phyloP scores from a whole-genome alignment of 2,888 invertebrate genomes.

The Catocala nupta region DNA sequence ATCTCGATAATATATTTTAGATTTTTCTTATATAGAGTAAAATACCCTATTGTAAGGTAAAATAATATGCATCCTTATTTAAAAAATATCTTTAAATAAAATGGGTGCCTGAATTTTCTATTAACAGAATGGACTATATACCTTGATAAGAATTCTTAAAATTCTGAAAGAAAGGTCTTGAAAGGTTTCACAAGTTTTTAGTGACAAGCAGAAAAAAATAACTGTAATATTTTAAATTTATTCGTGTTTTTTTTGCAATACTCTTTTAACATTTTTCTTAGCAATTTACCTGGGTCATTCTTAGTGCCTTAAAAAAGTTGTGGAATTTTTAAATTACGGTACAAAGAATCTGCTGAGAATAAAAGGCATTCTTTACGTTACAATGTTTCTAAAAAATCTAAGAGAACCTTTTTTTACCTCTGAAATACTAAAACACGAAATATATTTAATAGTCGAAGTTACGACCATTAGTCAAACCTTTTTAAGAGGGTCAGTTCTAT shows the following conservation, averaged over 20 bases:
- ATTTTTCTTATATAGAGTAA: no score
- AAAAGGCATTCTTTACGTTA: conserved; percentile 24
- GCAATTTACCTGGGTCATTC: conserved; percentile 20
- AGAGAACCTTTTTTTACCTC: conserved; percentile 11
- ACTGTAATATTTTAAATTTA: conserved; percentile 19
- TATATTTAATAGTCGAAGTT: conserved; percentile 5
- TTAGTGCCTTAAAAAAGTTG: conserved; percentile 32
- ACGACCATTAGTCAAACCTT: neutral
- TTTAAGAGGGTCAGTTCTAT: neutral
- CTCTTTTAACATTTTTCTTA: conserved; percentile 15
- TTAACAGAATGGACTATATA: no score
- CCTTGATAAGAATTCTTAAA: neutral
- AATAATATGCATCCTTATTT: no score
- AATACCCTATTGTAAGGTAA: no score
- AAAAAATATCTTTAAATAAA: no score
- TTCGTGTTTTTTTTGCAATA: conserved; percentile 2
- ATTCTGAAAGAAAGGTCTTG: neutral
- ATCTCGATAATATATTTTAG: no score
- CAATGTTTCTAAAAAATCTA: conserved; percentile 24
- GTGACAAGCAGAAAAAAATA: conserved; percentile 12
- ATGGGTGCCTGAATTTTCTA: no score
- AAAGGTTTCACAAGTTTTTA: conserved; percentile 11
- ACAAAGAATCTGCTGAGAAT: conserved; percentile 22
- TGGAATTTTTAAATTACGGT: conserved; percentile 35
- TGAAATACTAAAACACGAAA: conserved; percentile 9